Evolutionary conservation across 2,797 vertebrate species (phyloP), one percentile per base, ranked within the genome.

Genomic region (Acanthornis magna): DNA sequence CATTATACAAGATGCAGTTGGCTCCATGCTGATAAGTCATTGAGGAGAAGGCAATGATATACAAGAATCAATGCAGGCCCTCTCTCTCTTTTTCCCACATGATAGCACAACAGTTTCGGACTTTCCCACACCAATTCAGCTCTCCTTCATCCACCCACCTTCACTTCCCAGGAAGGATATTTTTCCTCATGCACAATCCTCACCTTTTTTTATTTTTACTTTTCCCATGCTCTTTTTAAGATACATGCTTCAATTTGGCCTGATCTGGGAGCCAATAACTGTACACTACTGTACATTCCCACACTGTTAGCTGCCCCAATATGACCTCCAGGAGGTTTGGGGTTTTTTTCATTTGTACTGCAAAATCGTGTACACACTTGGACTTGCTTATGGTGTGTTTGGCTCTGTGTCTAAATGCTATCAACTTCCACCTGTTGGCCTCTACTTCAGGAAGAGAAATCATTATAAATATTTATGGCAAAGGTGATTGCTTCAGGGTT

Each of bases 21-120:
- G 62, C 93, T 88, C 57, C 96, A 96, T 86, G 95, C 94, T 97
- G 97, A 40, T 95, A 96, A 96, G 85, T 93, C 67, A 92, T 80
- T 89, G 93, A 89, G 88, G 83, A 94, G 81, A 96, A 91, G 2
- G 15, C 81, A 94, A 48, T 84, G 77, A 88, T 82, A 93, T 9
- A 82, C 77, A 91, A 84, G 89, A 93, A 97, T 96, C 96, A 95
- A 94, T 96, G 60, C 4, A 20, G 84, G 30, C 10, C 18, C 20
- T 18, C 45, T 74, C 48, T 79, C 47, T 82, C 51, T 89, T 82
- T 61, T 74, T 93, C 58, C 53, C 61, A 63, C 77, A 29, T 16
- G 54, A 63, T 34, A 93, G 63, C 60, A 84, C 70, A 93, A 88
- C 50, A 66, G 53, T 60, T 63, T 72, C 62, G 57, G 77, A 80